Base-by-base conservation (phyloP, 2,888 invertebrate genomes). In the Heliconius charithonia region DNA sequence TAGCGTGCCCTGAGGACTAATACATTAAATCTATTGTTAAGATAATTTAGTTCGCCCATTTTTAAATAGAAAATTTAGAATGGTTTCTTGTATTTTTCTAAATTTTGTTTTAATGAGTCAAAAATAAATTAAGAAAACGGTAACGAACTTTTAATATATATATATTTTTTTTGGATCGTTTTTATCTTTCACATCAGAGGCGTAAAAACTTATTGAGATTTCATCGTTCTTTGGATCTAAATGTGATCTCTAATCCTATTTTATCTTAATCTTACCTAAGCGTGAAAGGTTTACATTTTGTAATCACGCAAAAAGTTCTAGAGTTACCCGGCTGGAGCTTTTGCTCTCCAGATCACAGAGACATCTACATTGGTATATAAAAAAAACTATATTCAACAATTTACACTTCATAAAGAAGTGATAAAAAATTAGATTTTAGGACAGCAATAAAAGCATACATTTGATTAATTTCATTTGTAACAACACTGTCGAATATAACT, bases 21-120 rank as follows among this genome's bases (percentile, higher is more conserved):
- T 80, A 80, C 70, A 80, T 80, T 80, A 78, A 62, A 63, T 65
- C 80, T 80, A 76, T 78, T 78, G 75, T 76, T 65, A 63, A 73
- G 75, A 80, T 72, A 78, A 72, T 74, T 76, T 80, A 66, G 63
- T 41, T 66, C 32, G 32, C 10, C 25, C 56, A 69, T n/a, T 76
- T 63, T 45, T 22, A 66, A 51, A 66, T 67, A 66, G 32, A 67
- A 59, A 66, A 25, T 32, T 25, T 51, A 19, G 13, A 41, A 25
- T 10, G 29, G 66, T 63, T 72, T 65, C 12, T 72, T 29, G n/a
- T 29, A 32, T 70, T 37, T 70, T 51, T 70, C 25, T 27, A 27
- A n/a, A 63, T 6, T 25, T 13, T 27, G 2, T 27, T 13, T 27
- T 6, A 16, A 12, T 16, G 4, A 13, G 2, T 4, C 16, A 63